Percentiles rank a stretch among this genome's conserved stretches.
Conservation (phyloP, 2,888 invertebrate genomes). For the Nesidiocoris tenuis region DNA sequence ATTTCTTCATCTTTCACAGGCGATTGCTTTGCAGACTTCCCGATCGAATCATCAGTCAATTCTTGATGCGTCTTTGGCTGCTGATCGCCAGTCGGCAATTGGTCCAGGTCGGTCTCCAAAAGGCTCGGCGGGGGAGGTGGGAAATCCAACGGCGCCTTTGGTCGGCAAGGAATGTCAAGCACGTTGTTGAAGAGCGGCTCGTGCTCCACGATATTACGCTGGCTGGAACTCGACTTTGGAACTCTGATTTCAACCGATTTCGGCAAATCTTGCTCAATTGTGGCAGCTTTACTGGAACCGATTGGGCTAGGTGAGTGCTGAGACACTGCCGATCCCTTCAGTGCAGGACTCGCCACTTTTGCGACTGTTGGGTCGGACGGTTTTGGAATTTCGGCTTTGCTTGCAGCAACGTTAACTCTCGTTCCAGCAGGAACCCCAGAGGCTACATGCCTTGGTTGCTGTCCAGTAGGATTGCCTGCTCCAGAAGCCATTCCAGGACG, state of each 20-base stretch:
- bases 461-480: not conserved
- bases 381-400: too few species aligned
- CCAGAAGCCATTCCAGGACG: not conserved
- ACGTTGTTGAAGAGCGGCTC: not conserved
- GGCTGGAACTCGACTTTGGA: not conserved
- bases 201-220: not conserved
- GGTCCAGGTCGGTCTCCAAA: conserved; percentile 21
- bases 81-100: not conserved
- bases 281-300: too few species aligned
- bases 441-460: not conserved
- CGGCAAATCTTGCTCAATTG: not conserved
- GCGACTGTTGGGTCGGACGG: not conserved
- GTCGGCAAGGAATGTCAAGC: not conserved
- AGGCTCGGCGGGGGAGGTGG: conserved; percentile 16
- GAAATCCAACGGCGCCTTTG: not conserved
- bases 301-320: not conserved
- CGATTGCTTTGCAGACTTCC: too few species aligned
- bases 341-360: not conserved
- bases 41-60: not conserved
- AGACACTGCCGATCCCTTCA: not conserved
- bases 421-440: too few species aligned
- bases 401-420: too few species aligned
- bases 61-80: not conserved
- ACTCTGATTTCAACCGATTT: not conserved
- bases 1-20: too few species aligned